These are phyloP conservation scores for Melanerpes formicivorus DNA, from an alignment of 2,113 vertebrate genomes.

Conservation along the genomic window DNA sequence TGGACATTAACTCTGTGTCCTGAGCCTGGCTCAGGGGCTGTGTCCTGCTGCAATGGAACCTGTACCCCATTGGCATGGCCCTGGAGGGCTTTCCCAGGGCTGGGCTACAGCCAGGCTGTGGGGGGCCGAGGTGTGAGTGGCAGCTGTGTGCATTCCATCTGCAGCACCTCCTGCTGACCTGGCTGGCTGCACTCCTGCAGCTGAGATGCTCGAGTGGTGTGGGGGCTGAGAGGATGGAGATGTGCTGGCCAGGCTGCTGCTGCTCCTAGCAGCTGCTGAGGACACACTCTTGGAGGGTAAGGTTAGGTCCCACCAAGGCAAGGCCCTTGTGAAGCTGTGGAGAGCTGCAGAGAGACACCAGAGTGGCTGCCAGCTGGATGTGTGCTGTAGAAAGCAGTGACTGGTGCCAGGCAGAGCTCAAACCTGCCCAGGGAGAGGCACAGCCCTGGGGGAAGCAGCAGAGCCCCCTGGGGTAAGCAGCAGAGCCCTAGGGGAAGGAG, in stretches of 20 bases:
- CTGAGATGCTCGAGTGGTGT: not conserved
- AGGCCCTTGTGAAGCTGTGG: not conserved
- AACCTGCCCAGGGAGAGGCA: not conserved
- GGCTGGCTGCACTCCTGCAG: not conserved
- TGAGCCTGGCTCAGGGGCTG: not conserved
- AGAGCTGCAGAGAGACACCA: not conserved
- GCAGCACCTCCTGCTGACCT: not conserved
- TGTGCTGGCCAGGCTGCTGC: not conserved
- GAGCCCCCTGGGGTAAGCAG: too few relatives aligned
- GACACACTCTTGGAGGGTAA: not conserved
- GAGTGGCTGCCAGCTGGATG: not conserved
- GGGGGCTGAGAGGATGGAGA: not conserved
- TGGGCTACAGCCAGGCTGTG: not conserved
- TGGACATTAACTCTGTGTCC: accelerated
- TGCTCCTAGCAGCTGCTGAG: not conserved
- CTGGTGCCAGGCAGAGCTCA: not conserved
- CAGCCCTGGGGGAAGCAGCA: too few relatives aligned
- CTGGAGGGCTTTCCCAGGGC: not conserved
- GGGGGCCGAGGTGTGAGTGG: not conserved
- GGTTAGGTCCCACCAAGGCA: not conserved
- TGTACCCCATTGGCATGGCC: accelerated
- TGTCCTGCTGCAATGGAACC: not conserved
- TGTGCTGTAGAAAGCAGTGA: not conserved
- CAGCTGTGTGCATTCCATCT: not conserved
- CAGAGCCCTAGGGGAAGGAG: too few relatives aligned